Evolutionary conservation across 1,140 invertebrate species (phyloP).

Genomic region (Drosophila willistoni): DNA sequence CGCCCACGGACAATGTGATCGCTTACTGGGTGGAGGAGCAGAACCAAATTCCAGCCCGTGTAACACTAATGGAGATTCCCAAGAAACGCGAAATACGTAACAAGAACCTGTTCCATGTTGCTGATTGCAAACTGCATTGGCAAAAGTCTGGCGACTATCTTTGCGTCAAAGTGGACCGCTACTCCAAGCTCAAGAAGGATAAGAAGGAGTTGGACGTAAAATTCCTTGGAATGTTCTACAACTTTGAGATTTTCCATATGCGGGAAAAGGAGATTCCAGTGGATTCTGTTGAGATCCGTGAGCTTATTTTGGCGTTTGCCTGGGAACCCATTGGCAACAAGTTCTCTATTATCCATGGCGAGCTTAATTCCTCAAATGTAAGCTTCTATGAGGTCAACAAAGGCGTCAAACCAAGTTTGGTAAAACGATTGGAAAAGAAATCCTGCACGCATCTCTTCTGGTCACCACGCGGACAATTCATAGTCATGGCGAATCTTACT

Average conservation of each 20-base stretch:
- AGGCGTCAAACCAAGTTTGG: conserved; percentile 92
- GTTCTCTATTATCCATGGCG: conserved; percentile 98
- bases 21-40: conserved; percentile 99
- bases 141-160: conserved; percentile 97
- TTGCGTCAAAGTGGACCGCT: conserved; percentile 99
- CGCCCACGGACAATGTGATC: conserved; percentile 97
- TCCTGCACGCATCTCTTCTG: conserved; percentile 97
- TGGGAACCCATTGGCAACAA: conserved; percentile 99
- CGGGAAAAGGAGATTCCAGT: conserved; percentile 99
- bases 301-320: conserved; percentile 96
- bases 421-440: conserved; percentile 96
- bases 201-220: conserved; percentile 93
- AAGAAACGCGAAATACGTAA: conserved; percentile 96
- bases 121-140: conserved; percentile 99
- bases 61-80: conserved; percentile 93
- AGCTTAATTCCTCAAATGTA: conserved; percentile 93
- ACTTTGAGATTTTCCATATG: conserved; percentile 99
- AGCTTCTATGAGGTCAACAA: conserved; percentile 97
- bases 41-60: conserved; percentile 94
- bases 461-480: conserved; percentile 97
- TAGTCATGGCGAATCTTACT: conserved; percentile 94
- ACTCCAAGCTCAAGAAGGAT: conserved; percentile 96
- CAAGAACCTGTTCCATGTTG: conserved; percentile 98
- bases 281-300: conserved; percentile 97
- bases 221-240: conserved; percentile 98